A percentile compares a stretch with the other conserved stretches of the same genome.
These are phyloP conservation scores for Mimas tiliae DNA, from an alignment of 2,888 invertebrate genomes.

Conservation along the genomic window DNA sequence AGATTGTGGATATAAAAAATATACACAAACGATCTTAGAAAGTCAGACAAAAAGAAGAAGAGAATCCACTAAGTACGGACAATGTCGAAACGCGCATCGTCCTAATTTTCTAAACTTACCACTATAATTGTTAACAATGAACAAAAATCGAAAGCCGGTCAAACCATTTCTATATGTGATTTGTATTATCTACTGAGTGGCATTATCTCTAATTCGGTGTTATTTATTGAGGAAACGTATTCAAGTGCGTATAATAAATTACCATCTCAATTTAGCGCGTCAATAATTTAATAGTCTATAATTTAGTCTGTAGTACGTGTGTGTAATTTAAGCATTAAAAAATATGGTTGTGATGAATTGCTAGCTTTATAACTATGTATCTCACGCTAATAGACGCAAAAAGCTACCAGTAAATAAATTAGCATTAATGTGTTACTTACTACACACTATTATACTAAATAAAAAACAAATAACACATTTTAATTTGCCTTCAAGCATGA, in stretches of 20 bases:
- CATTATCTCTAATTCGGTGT: constrained; percentile 40
- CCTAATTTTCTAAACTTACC: constrained; percentile 34
- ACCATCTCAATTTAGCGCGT: constrained; percentile 40
- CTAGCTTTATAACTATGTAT: constrained; percentile 17
- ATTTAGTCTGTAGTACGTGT: constrained; percentile 25
- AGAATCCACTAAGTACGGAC: constrained; percentile 35
- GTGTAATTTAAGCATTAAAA: constrained; percentile 25
- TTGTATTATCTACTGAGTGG: constrained; percentile 24
- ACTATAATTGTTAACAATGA: constrained; percentile 43
- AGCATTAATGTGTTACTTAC: neutral
- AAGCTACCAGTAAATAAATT: constrained; percentile 1
- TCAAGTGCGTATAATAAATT: constrained; percentile 47
- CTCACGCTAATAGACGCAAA: neutral
- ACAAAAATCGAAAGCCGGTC: constrained; percentile 62
- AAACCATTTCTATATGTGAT: constrained; percentile 36
- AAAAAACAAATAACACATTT: neutral
- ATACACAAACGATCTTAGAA: constrained; percentile 45
- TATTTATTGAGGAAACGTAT: constrained; percentile 46
- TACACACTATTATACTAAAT: neutral
- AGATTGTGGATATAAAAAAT: constrained; percentile 42
- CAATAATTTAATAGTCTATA: constrained; percentile 41
- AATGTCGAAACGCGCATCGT: constrained; percentile 35
- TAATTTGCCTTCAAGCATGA: neutral
- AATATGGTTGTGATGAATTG: constrained; percentile 36
- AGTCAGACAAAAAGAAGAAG: constrained; percentile 45